Base-by-base conservation (phyloP, 2,888 invertebrate genomes). In the Drosophila neotestacea region DNA sequence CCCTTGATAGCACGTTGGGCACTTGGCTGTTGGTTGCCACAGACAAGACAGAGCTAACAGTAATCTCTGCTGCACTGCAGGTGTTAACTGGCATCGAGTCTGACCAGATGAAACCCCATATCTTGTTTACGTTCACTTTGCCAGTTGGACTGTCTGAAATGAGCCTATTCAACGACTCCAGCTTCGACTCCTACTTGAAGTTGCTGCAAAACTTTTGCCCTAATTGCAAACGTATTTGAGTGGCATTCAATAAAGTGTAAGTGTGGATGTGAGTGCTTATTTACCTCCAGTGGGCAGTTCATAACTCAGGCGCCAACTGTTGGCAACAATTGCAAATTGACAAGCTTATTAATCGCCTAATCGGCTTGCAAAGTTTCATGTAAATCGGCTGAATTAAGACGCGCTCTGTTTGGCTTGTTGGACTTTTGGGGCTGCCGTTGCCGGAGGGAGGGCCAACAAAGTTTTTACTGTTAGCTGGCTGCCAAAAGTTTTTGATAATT, bases 281-380 rank as follows among this genome's bases (percentile, higher is more conserved):
- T 79, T 70, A 77, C 59, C 65, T 61, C 44, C 55, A 50, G 51
- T 54, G 70, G 70, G 50, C 70, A 83, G 84, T 86, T 85, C 81
- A 86, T 86, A 86, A 88, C 68, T 86, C 68, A 73, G 71, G 67
- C 73, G 76, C 55, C 76, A 87, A 85, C 83, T 72, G 83, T 66
- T 75, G 85, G 77, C 72, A 79, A 85, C 88, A 88, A 85, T 85
- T 76, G 81, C 73, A 77, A 86, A 85, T 85, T 85, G 85, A 86
- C 85, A 88, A 86, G 88, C 85, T 88, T 83, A 88, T 88, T 86
- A 86, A 86, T 86, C 85, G 88, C 81, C 73, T 88, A 86, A 86
- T 88, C 85, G 88, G 83, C 88, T 88, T 88, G 84, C 73, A 81
- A 88, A 88, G 80, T 87, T 79, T 79, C 76, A 77, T 81, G 76